Base-by-base conservation (phyloP, 2,888 invertebrate species). In the Cephus nigrinus region DNA sequence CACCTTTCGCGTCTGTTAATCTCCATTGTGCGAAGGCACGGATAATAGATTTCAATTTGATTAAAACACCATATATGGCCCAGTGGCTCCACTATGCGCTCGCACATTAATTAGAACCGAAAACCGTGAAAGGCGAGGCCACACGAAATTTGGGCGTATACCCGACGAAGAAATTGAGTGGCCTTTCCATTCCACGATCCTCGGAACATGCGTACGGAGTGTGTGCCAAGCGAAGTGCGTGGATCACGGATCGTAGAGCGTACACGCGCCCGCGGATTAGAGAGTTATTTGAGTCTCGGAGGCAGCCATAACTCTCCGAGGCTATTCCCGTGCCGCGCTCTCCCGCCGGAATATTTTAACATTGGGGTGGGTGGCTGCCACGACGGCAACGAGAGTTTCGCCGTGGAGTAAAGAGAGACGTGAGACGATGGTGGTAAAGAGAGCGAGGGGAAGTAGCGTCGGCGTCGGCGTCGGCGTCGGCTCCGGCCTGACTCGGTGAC, bases 271-370 rank as follows among this genome's bases (percentile, higher is more conserved):
- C 85, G 86, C 87, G 90, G 90, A 91, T 91, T 91, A 90, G 91
- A 91, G 91, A 91, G 91, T 91, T 91, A 91, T 91, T 91, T 90
- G 90, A 91, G 91, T 90, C 90, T 86, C 89, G 82, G 90, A 89
- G 89, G 89, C 90, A 86, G 91, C 91, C 90, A 91, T 91, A 91
- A 91, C 85, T 91, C 90, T 90, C 89, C 85, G 82, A 82, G 86
- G 88, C 90, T 91, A 90, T 91, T 91, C 90, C 89, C 90, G 89
- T 90, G 88, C 87, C 85, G 87, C 86, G 86, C 80, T 83, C 82
- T 82, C 84, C 89, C 88, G 87, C 86, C 85, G 88, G 90, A 91
- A 91, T 91, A 91, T 91, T 90, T 90, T 88, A 90, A 86, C 90
- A 88, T 90, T 86, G 88, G 89, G 90, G 91, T 90, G 90, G 90